Evolutionary conservation across 2,113 vertebrate genomes (phyloP).

Genomic region (Dipodomys spectabilis): DNA sequence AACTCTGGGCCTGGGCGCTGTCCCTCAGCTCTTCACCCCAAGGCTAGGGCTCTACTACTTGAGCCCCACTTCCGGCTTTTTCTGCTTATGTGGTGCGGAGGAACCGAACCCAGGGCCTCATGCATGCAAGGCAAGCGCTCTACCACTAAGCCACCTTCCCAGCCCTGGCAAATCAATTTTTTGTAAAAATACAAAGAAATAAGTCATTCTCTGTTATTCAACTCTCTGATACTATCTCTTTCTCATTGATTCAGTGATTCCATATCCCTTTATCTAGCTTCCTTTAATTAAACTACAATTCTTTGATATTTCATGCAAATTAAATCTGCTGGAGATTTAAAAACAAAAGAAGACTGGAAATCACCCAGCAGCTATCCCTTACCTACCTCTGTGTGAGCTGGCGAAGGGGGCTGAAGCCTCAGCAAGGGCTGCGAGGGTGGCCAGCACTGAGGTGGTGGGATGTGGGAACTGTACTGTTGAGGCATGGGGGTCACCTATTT

Average conservation of each 20-base stretch:
- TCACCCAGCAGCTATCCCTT: conserved; percentile 34
- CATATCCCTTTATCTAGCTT: background rate
- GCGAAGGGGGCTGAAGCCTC: conserved; percentile 76
- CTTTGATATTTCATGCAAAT: conserved; percentile 31
- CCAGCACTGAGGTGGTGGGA: conserved; percentile 81
- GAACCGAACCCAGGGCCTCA: no score
- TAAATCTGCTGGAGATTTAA: background rate
- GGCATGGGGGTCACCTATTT: conserved; percentile 58
- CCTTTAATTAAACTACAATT: background rate
- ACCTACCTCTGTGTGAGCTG: conserved; percentile 69
- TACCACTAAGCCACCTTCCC: no score
- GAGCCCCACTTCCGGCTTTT: no score
- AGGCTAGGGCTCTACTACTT: no score
- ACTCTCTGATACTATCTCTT: conserved; percentile 1
- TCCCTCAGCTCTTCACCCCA: no score
- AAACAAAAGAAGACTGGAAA: conserved; percentile 21
- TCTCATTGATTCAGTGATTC: no score
- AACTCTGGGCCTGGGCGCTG: no score
- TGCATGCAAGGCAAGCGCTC: no score
- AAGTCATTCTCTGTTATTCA: conserved; percentile 32
- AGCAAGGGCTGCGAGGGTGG: conserved; percentile 82
- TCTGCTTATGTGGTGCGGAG: no score
- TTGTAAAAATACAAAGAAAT: background rate
- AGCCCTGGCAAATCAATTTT: no score
- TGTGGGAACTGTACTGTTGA: conserved; percentile 65